Evolutionary conservation across 2,797 vertebrate genomes (phyloP).

Genomic region (Enteromius viviparus): DNA sequence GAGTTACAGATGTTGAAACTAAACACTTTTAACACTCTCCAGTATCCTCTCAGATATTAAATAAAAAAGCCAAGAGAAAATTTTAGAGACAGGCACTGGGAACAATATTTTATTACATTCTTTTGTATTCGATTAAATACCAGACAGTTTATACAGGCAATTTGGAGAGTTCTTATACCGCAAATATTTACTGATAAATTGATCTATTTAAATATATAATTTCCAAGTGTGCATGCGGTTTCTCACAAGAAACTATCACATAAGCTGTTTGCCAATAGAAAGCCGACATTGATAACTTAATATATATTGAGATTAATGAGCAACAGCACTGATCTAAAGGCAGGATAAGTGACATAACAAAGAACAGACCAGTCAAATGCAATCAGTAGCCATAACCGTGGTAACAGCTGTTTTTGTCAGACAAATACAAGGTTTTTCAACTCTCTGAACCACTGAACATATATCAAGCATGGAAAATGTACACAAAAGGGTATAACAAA

Average conservation of each 20-base stretch:
- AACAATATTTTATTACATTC: not conserved
- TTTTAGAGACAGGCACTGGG: not conserved
- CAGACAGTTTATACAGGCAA: no score
- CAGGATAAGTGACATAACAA: not conserved
- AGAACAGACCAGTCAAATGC: not conserved
- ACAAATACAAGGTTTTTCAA: not conserved
- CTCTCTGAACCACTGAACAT: not conserved
- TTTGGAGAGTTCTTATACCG: not conserved
- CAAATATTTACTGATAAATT: not conserved
- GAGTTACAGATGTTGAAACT: not conserved
- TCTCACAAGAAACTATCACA: not conserved
- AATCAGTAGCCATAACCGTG: not conserved
- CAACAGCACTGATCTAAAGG: not conserved
- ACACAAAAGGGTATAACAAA: not conserved
- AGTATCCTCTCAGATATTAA: not conserved
- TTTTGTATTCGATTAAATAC: no score
- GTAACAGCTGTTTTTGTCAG: not conserved
- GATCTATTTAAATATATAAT: not conserved
- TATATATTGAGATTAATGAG: not conserved
- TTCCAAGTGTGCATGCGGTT: not conserved
- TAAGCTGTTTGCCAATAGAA: not conserved
- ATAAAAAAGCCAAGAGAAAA: not conserved
- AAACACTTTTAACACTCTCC: not conserved
- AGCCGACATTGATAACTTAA: not conserved
- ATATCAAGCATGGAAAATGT: not conserved